Base-by-base conservation (phyloP, 2,797 vertebrate species). In the Myripristis jacobus region DNA sequence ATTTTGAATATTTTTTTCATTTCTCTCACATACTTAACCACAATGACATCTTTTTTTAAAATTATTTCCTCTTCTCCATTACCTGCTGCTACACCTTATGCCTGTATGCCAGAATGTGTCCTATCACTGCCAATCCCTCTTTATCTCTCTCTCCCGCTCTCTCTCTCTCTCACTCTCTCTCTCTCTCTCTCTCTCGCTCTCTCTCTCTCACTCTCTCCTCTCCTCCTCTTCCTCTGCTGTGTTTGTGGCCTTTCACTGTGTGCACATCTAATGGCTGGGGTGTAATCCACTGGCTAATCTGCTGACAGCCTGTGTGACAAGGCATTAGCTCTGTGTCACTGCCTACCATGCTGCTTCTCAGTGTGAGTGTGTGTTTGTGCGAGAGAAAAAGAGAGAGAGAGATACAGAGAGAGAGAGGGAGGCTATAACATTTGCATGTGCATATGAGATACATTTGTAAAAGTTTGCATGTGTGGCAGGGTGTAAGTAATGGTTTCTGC, bases 201-300 rank as follows among this genome's bases (percentile, higher is more conserved):
- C 60, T 19, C 62, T 41, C 59, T 36, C 67, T 48, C 51, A 19
- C 15, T 48, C 51, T 7, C 8, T 36, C 69, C 18, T 41, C 16
- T 11, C 4, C 19, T 24, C 50, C n/a, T 66, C 77, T 70, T 67
- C 64, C 59, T 82, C 80, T 89, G 77, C 88, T 83, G 85, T 91
- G 91, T 92, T 92, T 92, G 89, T 92, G 90, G 90, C 87, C 92
- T 93, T 92, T 93, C 88, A 79, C 89, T 91, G 85, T 58, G 84
- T 92, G 92, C 92, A 91, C 92, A 92, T 93, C 90, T 93, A 93
- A 94, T 94, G 92, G 92, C 90, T 92, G 80, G 89, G 91, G 92
- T 94, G 92, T 94, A 94, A 94, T 94, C 93, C 93, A 94, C 92
- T 93, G 92, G 92, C 92, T 94, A 94, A 94, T 94, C 92, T 94